phyloP scores from a whole-genome alignment of 2,888 invertebrate species.

The Tupiocoris notatus region DNA sequence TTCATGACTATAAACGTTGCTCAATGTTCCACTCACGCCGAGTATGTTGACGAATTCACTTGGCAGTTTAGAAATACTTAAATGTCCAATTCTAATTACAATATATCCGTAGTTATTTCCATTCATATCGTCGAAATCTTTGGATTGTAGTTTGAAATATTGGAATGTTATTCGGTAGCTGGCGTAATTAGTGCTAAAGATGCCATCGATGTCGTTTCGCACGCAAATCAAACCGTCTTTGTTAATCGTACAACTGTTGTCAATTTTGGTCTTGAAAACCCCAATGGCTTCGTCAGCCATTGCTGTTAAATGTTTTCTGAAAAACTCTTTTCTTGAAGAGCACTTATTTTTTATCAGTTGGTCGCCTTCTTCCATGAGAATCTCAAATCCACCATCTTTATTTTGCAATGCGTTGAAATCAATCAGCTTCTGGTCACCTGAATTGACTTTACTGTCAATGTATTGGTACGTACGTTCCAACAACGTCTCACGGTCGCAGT shows the following conservation, averaged over 20 bases:
- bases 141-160: background rate
- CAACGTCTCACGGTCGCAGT: background rate
- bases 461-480: background rate
- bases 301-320: background rate
- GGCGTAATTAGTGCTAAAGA: background rate
- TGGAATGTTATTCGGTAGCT: background rate
- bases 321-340: background rate
- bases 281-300: background rate
- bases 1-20: background rate
- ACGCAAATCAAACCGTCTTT: background rate
- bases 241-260: background rate
- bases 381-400: background rate
- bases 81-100: background rate
- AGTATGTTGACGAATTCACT: background rate
- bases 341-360: background rate
- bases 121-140: background rate
- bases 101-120: background rate
- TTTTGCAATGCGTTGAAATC: background rate
- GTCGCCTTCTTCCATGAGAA: background rate
- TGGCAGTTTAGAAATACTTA: background rate
- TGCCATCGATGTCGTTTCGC: background rate
- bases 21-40: background rate
- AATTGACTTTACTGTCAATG: background rate
- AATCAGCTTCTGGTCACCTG: background rate
- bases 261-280: background rate